Evolutionary conservation across 1,140 invertebrate genomes (phyloP), one percentile per base, ranked within the genome.

Genomic region (Bombus ignitus): DNA sequence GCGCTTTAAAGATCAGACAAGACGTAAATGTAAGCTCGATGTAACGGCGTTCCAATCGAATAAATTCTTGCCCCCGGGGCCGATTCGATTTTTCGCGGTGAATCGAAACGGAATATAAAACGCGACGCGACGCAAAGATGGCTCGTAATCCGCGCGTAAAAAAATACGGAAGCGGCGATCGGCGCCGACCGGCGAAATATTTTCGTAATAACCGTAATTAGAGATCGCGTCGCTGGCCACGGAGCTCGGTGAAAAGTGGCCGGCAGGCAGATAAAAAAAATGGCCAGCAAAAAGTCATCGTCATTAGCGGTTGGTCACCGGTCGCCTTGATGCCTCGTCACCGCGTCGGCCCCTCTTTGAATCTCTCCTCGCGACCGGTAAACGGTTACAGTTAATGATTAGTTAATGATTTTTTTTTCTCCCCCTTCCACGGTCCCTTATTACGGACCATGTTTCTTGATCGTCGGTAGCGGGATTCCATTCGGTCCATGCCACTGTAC

Each of bases 301-400:
- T 94, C 92, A 93, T 94, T 94, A 94, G 87, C 88, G 87, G 77
- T 93, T 93, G 91, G 91, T 92, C 89, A 92, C 89, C 88, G 84
- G 81, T 90, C 86, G 89, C 92, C 73, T 22, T 87, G 80, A 70
- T 91, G 91, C 80, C 79, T 78, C 85, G 91, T 92, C 90, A 91
- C 92, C 90, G 81, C 78, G 66, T 83, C 85, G 70, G 44, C 13
- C 65, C 70, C 87, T 70, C 75, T 62, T 85, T 88, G 65, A 73
- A 75, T 84, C 66, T 77, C 42, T 71, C 65, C 62, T 66, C 59
- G 59, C 59, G 81, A 74, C 68, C 72, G 68, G 81, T 74, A 84
- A 87, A 87, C 62, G 86, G 76, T 77, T 73, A 72, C 82, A 71
- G 37, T 84, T 84, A 84, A 84, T 57, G 82, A 84, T 84, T 84